Conservation (phyloP, 2,113 vertebrate genomes). For the Cromileptes altivelis region DNA sequence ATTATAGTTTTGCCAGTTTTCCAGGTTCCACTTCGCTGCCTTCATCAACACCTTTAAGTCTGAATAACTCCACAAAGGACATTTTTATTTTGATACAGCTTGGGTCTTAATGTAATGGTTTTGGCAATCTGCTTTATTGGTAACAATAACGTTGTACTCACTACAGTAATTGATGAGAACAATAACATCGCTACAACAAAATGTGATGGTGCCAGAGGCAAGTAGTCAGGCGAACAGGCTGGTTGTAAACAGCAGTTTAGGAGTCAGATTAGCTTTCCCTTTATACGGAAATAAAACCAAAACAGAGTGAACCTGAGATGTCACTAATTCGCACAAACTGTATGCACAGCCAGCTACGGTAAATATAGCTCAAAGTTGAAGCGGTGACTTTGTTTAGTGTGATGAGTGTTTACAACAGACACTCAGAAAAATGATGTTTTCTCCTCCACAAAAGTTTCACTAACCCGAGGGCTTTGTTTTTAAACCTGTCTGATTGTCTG, state of each 20-base stretch:
- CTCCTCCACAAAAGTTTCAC: neutral
- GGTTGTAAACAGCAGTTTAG: neutral
- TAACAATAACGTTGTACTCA: neutral
- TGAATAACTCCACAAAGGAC: constrained; percentile 2
- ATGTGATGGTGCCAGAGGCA: neutral
- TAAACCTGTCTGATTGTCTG: neutral
- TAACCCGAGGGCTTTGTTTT: neutral
- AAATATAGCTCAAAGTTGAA: neutral
- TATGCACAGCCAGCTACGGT: no score
- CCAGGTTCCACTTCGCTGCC: neutral
- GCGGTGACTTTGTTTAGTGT: neutral
- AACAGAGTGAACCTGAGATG: neutral
- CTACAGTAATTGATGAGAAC: neutral
- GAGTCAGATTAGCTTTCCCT: neutral
- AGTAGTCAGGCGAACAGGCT: neutral
- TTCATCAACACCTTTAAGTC: constrained; percentile 20
- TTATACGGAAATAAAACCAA: neutral
- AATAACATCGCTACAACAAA: neutral
- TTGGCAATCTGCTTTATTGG: constrained; percentile 1
- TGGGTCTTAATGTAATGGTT: constrained; percentile 1
- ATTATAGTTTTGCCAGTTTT: constrained; percentile 23
- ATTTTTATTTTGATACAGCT: constrained; percentile 6
- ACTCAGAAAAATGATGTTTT: neutral
- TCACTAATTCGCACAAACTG: neutral
- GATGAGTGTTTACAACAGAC: neutral